These are phyloP conservation scores for Patella pellucida DNA, from an alignment of 2,888 invertebrate genomes.

Conservation along the genomic window DNA sequence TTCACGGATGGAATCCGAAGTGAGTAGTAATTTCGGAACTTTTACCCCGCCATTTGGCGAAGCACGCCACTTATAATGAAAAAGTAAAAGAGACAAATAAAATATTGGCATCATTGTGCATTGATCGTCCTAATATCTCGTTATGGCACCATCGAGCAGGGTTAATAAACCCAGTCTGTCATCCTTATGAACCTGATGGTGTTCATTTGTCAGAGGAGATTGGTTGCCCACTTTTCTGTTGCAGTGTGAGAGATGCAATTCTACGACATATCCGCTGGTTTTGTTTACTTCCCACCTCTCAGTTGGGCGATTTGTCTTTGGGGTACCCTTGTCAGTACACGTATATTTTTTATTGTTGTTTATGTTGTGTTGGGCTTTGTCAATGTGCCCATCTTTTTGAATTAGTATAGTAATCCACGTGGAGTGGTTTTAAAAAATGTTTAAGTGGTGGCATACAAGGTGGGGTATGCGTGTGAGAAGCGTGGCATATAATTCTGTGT, in stretches of 20 bases:
- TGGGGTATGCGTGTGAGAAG: too few relatives aligned
- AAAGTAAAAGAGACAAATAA: neutral
- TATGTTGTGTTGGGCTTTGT: too few relatives aligned
- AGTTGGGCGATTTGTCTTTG: too few relatives aligned
- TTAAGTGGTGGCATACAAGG: too few relatives aligned
- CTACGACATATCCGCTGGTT: neutral
- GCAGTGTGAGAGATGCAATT: neutral
- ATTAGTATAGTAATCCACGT: too few relatives aligned
- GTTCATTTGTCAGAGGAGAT: neutral
- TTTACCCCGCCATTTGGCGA: neutral
- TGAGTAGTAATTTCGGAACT: neutral
- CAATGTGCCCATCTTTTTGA: too few relatives aligned
- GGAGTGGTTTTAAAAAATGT: too few relatives aligned
- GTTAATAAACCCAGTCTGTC: neutral
- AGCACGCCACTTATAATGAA: neutral
- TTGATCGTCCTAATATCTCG: neutral
- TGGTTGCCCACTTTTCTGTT: neutral
- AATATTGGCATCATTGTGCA: too few relatives aligned
- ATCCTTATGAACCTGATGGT: neutral
- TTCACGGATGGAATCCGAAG: neutral
- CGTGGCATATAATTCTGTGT: too few relatives aligned
- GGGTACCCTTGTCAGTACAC: too few relatives aligned
- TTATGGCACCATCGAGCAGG: neutral
- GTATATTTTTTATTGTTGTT: too few relatives aligned
- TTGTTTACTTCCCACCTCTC: neutral